phyloP scores from a whole-genome alignment of 1,140 invertebrate species.

The Tetranychus cinnabarinus region DNA sequence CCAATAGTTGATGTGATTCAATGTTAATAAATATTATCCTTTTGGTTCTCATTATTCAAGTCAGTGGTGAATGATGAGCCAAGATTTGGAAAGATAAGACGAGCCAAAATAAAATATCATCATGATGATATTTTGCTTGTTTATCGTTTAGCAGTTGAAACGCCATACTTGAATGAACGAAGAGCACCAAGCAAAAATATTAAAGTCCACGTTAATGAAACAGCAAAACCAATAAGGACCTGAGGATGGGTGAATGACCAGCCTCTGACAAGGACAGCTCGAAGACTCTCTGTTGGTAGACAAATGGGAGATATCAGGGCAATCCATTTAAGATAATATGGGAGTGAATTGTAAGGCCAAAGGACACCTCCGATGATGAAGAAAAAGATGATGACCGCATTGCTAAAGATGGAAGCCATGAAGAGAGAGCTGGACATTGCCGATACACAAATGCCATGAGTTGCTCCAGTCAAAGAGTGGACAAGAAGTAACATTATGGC shows the following conservation, averaged over 20 bases:
- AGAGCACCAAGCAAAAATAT: constrained; percentile 18
- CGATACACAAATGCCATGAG: neutral
- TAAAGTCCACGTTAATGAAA: constrained; percentile 26
- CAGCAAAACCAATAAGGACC: neutral
- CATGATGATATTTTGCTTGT: neutral
- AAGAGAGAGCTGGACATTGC: neutral
- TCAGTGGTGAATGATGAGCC: too few relatives aligned
- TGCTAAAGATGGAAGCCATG: neutral
- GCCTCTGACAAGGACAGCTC: constrained; percentile 33
- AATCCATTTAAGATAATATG: constrained; percentile 48
- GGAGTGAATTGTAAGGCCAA: constrained; percentile 84
- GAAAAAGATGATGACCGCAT: neutral
- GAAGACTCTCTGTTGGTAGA: constrained; percentile 60
- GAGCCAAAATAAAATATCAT: too few relatives aligned
- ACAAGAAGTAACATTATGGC: neutral
- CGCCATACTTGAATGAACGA: neutral
- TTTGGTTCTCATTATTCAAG: too few relatives aligned
- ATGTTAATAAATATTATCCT: too few relatives aligned
- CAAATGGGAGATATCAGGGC: constrained; percentile 64
- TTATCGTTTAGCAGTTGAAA: neutral
- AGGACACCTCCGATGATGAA: constrained; percentile 41
- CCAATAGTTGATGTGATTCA: too few relatives aligned
- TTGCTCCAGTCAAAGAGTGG: neutral
- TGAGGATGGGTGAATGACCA: neutral
- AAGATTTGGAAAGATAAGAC: too few relatives aligned